These are phyloP conservation scores for Parasteatoda tepidariorum DNA, from an alignment of 1,140 invertebrate species.

Conservation along the genomic window DNA sequence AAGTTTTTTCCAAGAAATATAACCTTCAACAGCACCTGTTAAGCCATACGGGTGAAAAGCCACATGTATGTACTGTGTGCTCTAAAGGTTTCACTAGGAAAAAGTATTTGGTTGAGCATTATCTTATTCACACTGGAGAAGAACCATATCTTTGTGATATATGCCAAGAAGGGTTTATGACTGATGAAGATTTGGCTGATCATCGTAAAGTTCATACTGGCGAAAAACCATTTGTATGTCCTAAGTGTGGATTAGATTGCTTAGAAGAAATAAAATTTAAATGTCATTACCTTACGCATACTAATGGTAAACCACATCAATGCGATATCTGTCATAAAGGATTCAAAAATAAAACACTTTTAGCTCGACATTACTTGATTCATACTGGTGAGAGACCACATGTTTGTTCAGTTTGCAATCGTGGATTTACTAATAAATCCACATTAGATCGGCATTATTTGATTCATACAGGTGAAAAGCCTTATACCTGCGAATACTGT, in stretches of 20 bases:
- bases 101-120: constrained; percentile 38
- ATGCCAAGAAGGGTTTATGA: constrained; percentile 66
- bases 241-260: constrained; percentile 27
- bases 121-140: constrained; percentile 37
- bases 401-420: constrained; percentile 25
- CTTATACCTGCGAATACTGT: constrained; percentile 41
- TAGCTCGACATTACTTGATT: constrained; percentile 39
- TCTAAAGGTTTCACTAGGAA: constrained; percentile 46
- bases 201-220: constrained; percentile 24
- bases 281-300: constrained; percentile 40
- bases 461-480: constrained; percentile 45
- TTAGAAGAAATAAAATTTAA: constrained; percentile 18
- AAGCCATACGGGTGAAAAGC: constrained; percentile 47
- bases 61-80: constrained; percentile 33
- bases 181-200: constrained; percentile 17
- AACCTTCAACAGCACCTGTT: constrained; percentile 39
- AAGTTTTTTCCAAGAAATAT: constrained; percentile 37
- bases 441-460: constrained; percentile 44
- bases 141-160: constrained; percentile 66
- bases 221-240: constrained; percentile 35
- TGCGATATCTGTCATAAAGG: constrained; percentile 38
- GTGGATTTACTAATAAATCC: constrained; percentile 35
- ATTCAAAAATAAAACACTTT: constrained; percentile 29
- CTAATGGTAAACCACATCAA: constrained; percentile 24
- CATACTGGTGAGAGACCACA: constrained; percentile 44